A percentile compares a stretch with the other conserved stretches of the same genome.
These are phyloP conservation scores for Coboldia fuscipes DNA, from an alignment of 1,140 invertebrate species.

Conservation along the genomic window DNA sequence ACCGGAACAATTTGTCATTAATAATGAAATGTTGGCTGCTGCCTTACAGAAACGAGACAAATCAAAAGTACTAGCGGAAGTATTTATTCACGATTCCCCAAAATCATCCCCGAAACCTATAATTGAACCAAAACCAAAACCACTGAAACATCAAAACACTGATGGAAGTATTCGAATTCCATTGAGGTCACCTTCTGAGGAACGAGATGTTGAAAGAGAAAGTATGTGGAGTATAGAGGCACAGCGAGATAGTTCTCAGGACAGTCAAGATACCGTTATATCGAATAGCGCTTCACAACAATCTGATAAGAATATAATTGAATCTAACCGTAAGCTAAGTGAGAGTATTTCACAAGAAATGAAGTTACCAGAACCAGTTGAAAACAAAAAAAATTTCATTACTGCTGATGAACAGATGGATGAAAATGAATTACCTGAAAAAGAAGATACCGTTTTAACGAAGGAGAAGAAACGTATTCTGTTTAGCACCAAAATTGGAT, in stretches of 20 bases:
- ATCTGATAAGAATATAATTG: too few relatives aligned
- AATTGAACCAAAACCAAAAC: conserved; percentile 2
- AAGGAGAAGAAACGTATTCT: conserved; percentile 19
- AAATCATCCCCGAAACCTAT: conserved; percentile 1
- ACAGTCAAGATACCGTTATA: conserved; percentile 13
- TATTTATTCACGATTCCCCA: neutral
- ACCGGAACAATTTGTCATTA: conserved; percentile 9
- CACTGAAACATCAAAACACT: conserved; percentile 9
- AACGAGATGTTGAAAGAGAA: conserved; percentile 7
- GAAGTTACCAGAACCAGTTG: neutral
- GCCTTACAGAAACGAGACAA: conserved; percentile 4
- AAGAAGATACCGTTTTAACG: conserved; percentile 9
- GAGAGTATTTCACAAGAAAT: conserved; percentile 7
- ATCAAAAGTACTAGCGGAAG: neutral
- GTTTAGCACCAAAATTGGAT: conserved; percentile 22
- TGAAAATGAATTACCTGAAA: too few relatives aligned
- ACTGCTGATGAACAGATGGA: too few relatives aligned
- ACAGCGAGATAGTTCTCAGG: conserved; percentile 15
- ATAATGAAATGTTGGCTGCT: conserved; percentile 10
- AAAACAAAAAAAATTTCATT: neutral
- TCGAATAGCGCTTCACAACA: conserved; percentile 4
- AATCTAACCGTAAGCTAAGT: neutral
- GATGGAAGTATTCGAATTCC: conserved; percentile 16
- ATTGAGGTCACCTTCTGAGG: neutral
- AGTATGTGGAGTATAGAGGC: conserved; percentile 16